Evolutionary conservation across 1,140 invertebrate species (phyloP).

Genomic region (Drosophila grimshawi): DNA sequence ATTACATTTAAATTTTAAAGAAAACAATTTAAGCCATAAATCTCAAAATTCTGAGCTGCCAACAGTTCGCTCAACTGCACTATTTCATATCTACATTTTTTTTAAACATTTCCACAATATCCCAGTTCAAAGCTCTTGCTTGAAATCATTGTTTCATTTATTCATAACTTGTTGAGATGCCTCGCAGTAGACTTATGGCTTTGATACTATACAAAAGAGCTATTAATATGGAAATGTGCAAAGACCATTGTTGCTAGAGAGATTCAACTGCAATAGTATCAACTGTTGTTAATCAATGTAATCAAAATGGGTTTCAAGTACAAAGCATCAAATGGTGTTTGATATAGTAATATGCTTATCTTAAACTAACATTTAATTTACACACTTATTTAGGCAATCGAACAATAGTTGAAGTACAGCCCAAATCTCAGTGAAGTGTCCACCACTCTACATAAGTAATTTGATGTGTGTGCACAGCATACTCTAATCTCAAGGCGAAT

Average conservation of each 20-base stretch:
- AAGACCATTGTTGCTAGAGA: not conserved
- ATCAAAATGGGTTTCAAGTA: constrained; percentile 6
- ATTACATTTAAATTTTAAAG: no score
- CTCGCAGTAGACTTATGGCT: not conserved
- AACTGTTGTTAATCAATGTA: not conserved
- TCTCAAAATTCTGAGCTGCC: no score
- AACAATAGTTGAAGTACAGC: constrained; percentile 7
- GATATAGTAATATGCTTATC: not conserved
- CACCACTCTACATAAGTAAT: constrained; percentile 17
- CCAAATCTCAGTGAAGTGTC: constrained; percentile 16
- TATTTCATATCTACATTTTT: no score
- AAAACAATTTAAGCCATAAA: no score
- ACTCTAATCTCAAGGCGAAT: constrained; percentile 26
- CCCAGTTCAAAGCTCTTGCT: no score
- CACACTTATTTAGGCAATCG: constrained; percentile 3
- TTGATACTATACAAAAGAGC: constrained; percentile 7
- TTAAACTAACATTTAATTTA: constrained; percentile 13
- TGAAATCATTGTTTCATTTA: not conserved
- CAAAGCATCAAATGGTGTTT: constrained; percentile 2
- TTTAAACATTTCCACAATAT: no score
- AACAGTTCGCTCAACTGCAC: no score
- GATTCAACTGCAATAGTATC: not conserved
- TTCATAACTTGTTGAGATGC: constrained; percentile 6
- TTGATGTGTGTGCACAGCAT: constrained; percentile 14
- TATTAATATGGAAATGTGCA: constrained; percentile 8